Evolutionary conservation across 2,888 invertebrate species (phyloP).

Genomic region (Yponomeuta plumbellus): DNA sequence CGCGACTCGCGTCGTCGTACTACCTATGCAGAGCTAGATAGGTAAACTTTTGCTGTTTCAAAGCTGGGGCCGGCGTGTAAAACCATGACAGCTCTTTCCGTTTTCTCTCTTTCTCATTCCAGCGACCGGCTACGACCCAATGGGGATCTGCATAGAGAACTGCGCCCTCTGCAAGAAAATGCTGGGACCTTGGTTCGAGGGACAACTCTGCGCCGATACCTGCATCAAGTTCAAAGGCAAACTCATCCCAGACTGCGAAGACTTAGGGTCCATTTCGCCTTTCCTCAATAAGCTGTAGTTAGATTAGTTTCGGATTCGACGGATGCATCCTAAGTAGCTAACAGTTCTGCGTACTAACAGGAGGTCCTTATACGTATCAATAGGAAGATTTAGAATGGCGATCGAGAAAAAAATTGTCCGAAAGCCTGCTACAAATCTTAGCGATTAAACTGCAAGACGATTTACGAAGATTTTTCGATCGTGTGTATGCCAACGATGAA

Average conservation of each 20-base stretch:
- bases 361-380: too few relatives aligned
- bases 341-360: neutral
- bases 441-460: too few relatives aligned
- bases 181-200: slow-evolving; percentile 91
- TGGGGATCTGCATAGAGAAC: slow-evolving; percentile 87
- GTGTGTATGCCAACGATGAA: too few relatives aligned
- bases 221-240: slow-evolving; percentile 90
- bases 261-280: slow-evolving; percentile 86
- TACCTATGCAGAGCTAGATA: too few relatives aligned
- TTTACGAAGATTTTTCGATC: too few relatives aligned
- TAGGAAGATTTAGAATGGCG: too few relatives aligned
- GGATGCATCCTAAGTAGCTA: neutral
- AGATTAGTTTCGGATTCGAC: slow-evolving; percentile 6
- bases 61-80: neutral
- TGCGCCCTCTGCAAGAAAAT: slow-evolving; percentile 94
- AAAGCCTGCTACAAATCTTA: too few relatives aligned
- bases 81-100: neutral
- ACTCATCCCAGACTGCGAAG: slow-evolving; percentile 90
- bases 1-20: too few relatives aligned
- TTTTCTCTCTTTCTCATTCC: slow-evolving; percentile 24
- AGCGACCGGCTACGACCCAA: slow-evolving; percentile 71
- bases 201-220: slow-evolving; percentile 88
- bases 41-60: neutral
- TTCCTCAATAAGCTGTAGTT: slow-evolving; percentile 78
- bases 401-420: too few relatives aligned